Evolutionary conservation across 2,113 vertebrate species (phyloP).

Genomic region (Phaetusa simplex): DNA sequence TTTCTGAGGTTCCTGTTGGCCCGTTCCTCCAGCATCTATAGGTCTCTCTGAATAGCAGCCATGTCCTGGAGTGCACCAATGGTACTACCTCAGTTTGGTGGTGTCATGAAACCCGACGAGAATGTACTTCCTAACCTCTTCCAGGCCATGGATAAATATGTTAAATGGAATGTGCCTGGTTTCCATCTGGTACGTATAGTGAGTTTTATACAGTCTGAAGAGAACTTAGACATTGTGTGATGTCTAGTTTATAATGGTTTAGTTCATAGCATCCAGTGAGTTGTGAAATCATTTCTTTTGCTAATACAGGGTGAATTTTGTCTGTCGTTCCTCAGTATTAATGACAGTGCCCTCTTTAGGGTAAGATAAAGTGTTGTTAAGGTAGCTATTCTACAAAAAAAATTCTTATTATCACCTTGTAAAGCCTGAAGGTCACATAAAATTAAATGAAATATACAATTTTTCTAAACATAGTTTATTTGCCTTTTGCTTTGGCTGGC

Average conservation of each 20-base stretch:
- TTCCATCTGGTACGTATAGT: not conserved
- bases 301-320: slow-evolving; percentile 9
- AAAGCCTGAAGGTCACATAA: not conserved
- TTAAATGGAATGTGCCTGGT: not conserved
- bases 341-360: not conserved
- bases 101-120: not conserved
- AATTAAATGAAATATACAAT: not conserved
- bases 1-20: not conserved
- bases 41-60: not conserved
- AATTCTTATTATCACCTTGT: not conserved
- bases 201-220: not conserved
- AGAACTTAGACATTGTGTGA: not conserved
- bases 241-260: slow-evolving; percentile 12
- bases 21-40: not conserved
- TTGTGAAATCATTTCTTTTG: not conserved
- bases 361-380: not conserved
- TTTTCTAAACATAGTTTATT: not conserved
- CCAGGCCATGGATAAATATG: not conserved
- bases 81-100: not conserved
- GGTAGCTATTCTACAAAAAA: not conserved
- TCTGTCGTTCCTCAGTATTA: not conserved
- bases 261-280: slow-evolving; percentile 8
- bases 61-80: too few relatives aligned
- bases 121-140: not conserved
- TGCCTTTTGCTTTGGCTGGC: not conserved